Evolutionary conservation across 2,113 vertebrate genomes (phyloP).

Genomic region (Osmerus eperlanus): DNA sequence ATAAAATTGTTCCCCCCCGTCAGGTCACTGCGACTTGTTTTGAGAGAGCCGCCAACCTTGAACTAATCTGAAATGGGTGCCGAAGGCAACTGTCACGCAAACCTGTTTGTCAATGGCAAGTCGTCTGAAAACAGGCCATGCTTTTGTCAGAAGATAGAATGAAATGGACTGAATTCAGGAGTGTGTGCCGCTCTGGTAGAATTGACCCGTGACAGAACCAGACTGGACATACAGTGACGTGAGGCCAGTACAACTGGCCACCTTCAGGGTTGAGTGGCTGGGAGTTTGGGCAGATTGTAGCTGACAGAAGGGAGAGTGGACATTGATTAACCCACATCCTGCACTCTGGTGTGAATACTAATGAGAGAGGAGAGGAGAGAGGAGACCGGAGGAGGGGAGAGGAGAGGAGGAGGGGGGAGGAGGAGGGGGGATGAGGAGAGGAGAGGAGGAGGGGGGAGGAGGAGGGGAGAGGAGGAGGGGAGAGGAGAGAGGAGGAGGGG

Average conservation of each 20-base stretch:
- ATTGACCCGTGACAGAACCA: not conserved
- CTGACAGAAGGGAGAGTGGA: constrained; percentile 50
- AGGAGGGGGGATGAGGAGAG: not conserved
- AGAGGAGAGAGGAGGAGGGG: not conserved
- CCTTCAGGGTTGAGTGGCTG: constrained; percentile 61
- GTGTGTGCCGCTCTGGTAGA: too few relatives aligned
- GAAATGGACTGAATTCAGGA: too few relatives aligned
- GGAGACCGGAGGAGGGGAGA: not conserved
- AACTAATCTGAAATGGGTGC: too few relatives aligned
- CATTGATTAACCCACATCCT: constrained; percentile 62
- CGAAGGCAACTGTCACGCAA: too few relatives aligned
- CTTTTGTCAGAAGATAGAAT: too few relatives aligned
- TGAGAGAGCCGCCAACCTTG: too few relatives aligned
- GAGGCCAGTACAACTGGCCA: constrained; percentile 61
- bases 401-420: not conserved
- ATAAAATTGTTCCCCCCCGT: too few relatives aligned
- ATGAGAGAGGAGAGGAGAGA: constrained; percentile 30
- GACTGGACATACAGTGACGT: constrained; percentile 48
- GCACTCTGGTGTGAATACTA: constrained; percentile 57
- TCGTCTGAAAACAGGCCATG: too few relatives aligned
- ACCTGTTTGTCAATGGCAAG: too few relatives aligned
- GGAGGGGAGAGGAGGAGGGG: constrained; percentile 6
- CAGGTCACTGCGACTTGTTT: too few relatives aligned
- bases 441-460: constrained; percentile 8
- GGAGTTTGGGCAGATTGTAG: constrained; percentile 56